Percentiles rank a stretch among this genome's conserved stretches.
phyloP scores from a whole-genome alignment of 2,797 vertebrate species.

The Columba guinea region DNA sequence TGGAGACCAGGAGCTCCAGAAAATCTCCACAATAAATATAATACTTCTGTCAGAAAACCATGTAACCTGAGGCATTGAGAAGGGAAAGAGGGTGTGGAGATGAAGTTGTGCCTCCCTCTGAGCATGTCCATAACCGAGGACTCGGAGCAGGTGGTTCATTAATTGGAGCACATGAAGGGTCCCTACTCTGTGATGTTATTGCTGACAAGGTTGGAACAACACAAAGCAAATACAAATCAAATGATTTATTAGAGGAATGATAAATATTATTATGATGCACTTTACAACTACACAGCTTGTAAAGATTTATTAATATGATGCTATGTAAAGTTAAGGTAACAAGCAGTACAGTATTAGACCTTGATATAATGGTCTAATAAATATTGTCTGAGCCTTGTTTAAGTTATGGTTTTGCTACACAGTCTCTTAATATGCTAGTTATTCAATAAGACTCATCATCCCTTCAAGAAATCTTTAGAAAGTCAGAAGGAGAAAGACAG shows the following conservation, averaged over 20 bases:
- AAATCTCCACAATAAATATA: background rate
- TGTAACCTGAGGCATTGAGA: background rate
- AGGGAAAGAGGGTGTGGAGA: background rate
- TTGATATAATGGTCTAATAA: constrained; percentile 1
- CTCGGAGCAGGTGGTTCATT: background rate
- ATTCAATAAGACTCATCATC: background rate
- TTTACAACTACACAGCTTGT: constrained; percentile 16
- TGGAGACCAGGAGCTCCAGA: background rate
- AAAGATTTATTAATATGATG: constrained; percentile 16
- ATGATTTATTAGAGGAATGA: background rate
- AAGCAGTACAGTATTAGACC: background rate
- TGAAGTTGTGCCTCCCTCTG: background rate
- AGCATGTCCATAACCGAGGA: background rate
- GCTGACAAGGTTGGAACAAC: background rate
- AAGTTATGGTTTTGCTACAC: background rate
- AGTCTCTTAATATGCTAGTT: background rate
- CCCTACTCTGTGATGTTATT: background rate
- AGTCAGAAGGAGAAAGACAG: background rate
- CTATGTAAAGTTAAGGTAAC: background rate
- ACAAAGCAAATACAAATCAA: background rate
- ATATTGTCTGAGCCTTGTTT: background rate
- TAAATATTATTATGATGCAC: background rate
- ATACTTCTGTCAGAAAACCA: background rate
- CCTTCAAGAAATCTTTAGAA: background rate
- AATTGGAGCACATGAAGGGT: background rate